Base-by-base conservation (phyloP, 1,140 invertebrate genomes). In the Eumaeus atala region DNA sequence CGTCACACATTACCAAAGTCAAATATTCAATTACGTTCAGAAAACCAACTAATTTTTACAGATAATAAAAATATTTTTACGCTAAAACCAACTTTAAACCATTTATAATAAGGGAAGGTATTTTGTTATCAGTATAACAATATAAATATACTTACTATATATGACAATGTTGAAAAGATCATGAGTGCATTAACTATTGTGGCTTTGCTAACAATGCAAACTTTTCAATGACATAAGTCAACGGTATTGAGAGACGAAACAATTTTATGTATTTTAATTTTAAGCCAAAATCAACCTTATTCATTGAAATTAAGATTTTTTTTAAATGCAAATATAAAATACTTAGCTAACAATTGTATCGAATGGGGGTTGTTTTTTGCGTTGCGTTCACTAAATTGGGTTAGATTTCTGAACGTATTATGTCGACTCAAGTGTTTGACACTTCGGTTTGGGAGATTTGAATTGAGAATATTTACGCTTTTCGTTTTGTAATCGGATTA, bases 171-270 rank as follows among this genome's bases (percentile, higher is more conserved):
- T 77, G 72, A 77, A 80, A 74, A 66, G 69, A 74, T 74, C 77
- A 79, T 79, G 77, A 84, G 77, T 80, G 62, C 70, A 84, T 84
- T 84, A 84, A 77, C 73, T 62, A 70, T 81, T 84, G 77, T 77
- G 64, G 50, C 51, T 44, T 42, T 40, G 51, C 34, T 17, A 51
- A 51, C 48, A 80, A 72, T 78, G 72, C 68, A 62, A 56, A 40
- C 56, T 61, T 62, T 62, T 65, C 70, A 70, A 72, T 74, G 65
- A 65, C 64, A 74, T 61, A 79, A 73, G 76, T 79, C 74, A 79
- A 79, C 78, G 75, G 56, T 67, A 68, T 61, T 65, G 49, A 67
- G 70, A 74, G 64, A 60, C 48, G 44, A 10, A 12, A 55, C 54
- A 9, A 62, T 28, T 16, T 53, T 54, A 49, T 35, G 9, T 36